Conservation (phyloP, 2,888 invertebrate species). For the Acanthosepion pharaonis region DNA sequence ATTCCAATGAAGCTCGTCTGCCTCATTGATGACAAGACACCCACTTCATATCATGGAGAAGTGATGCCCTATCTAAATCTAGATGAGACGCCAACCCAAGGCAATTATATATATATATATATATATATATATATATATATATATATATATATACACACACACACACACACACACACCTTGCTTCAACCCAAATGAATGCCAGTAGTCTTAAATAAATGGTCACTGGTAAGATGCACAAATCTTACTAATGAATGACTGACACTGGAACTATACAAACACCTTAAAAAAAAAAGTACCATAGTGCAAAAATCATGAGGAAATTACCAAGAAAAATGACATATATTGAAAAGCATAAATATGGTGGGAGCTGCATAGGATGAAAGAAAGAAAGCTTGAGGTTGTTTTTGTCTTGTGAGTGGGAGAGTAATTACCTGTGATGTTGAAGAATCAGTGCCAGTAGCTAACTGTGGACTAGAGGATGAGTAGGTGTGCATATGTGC, state of each 20-base stretch:
- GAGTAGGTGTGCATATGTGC: constrained; percentile 86
- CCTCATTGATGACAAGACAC: too few relatives aligned
- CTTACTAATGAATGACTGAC: not conserved
- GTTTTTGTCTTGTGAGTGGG: not conserved
- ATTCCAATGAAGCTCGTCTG: too few relatives aligned
- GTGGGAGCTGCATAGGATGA: not conserved
- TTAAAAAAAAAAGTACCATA: not conserved
- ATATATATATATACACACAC: too few relatives aligned
- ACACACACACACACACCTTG: too few relatives aligned
- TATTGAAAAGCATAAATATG: not conserved
- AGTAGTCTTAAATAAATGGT: not conserved
- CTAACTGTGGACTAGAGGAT: constrained; percentile 74
- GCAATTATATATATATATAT: too few relatives aligned
- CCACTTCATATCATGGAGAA: too few relatives aligned
- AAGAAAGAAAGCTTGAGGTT: not conserved
- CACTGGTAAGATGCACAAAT: not conserved
- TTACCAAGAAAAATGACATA: not conserved
- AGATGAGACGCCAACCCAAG: not conserved
- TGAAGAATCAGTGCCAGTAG: constrained; percentile 66
- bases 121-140: too few relatives aligned
- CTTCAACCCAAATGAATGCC: not conserved
- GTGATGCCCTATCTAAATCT: too few relatives aligned
- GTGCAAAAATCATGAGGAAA: not conserved
- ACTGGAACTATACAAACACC: not conserved
- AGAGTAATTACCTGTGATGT: constrained; percentile 61